phyloP scores from a whole-genome alignment of 2,888 invertebrate genomes.

The Pachymerium ferrugineum region DNA sequence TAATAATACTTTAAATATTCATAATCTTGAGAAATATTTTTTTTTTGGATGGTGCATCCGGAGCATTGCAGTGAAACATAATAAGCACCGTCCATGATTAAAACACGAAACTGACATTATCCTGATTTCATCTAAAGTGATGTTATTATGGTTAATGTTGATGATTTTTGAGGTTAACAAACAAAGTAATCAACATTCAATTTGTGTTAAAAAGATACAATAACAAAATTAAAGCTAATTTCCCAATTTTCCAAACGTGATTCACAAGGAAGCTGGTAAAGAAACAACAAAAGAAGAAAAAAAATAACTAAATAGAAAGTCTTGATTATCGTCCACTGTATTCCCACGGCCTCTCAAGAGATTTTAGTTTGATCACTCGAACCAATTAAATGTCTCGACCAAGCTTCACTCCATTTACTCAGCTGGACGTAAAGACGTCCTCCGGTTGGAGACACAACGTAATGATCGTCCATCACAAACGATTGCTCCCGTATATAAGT shows the following conservation, averaged over 20 bases:
- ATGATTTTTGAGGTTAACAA: too few species aligned
- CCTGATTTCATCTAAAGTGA: too few species aligned
- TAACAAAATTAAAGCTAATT: not conserved
- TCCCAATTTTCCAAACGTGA: not conserved
- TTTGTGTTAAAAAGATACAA: not conserved
- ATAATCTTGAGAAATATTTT: too few species aligned
- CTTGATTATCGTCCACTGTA: constrained; percentile 2
- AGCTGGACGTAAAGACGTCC: constrained; percentile 18
- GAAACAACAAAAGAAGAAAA: not conserved
- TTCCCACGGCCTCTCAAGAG: constrained; percentile 4
- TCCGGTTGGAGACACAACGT: constrained; percentile 2
- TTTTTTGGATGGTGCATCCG: too few species aligned
- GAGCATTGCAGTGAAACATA: too few species aligned
- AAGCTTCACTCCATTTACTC: constrained; percentile 16
- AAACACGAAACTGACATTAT: too few species aligned
- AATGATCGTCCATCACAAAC: constrained; percentile 3
- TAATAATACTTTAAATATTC: too few species aligned
- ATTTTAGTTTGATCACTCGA: constrained; percentile 8
- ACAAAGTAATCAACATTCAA: too few species aligned
- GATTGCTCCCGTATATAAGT: not conserved
- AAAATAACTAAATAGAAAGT: not conserved
- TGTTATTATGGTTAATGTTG: too few species aligned
- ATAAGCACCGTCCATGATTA: too few species aligned
- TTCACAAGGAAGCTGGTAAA: constrained; percentile 16
- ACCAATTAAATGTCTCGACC: constrained; percentile 25